phyloP scores from a whole-genome alignment of 2,113 vertebrate genomes.

The Sylvilagus bachmani region DNA sequence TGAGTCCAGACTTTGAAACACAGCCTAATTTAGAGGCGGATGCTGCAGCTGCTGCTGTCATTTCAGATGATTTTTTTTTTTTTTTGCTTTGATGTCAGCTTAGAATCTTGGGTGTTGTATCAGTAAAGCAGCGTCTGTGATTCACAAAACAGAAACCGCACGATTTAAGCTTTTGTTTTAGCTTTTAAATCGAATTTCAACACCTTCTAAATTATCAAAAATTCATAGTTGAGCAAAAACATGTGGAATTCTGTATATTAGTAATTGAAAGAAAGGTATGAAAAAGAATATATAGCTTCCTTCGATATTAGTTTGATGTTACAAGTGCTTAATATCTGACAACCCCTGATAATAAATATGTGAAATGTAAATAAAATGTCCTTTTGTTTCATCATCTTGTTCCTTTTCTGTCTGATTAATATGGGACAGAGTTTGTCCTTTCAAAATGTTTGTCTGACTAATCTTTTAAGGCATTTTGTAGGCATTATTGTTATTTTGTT shows the following conservation, averaged over 20 bases:
- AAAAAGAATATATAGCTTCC: conserved; percentile 44
- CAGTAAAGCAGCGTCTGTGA: conserved; percentile 86
- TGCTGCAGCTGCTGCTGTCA: conserved; percentile 97
- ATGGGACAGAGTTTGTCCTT: neutral
- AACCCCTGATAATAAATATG: conserved; percentile 64
- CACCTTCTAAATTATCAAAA: conserved; percentile 71
- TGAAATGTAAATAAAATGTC: conserved; percentile 41
- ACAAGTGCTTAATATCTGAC: conserved; percentile 69
- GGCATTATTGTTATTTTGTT: conserved; percentile 35
- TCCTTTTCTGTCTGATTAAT: neutral
- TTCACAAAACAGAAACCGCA: conserved; percentile 80
- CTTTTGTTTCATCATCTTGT: neutral
- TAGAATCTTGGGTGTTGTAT: conserved; percentile 90
- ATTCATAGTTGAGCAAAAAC: conserved; percentile 59
- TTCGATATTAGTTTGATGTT: conserved; percentile 55
- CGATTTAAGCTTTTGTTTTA: conserved; percentile 85
- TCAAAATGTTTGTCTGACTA: neutral
- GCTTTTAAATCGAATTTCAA: conserved; percentile 81
- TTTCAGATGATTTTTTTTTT: conserved; percentile 92
- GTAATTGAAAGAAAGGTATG: conserved; percentile 44
- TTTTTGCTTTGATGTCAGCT: conserved; percentile 95
- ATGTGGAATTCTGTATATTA: conserved; percentile 56
- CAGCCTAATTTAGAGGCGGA: conserved; percentile 94
- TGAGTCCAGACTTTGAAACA: conserved; percentile 96
- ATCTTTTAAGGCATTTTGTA: conserved; percentile 55